Conservation (phyloP, 2,113 vertebrate genomes). For the Motacilla alba region DNA sequence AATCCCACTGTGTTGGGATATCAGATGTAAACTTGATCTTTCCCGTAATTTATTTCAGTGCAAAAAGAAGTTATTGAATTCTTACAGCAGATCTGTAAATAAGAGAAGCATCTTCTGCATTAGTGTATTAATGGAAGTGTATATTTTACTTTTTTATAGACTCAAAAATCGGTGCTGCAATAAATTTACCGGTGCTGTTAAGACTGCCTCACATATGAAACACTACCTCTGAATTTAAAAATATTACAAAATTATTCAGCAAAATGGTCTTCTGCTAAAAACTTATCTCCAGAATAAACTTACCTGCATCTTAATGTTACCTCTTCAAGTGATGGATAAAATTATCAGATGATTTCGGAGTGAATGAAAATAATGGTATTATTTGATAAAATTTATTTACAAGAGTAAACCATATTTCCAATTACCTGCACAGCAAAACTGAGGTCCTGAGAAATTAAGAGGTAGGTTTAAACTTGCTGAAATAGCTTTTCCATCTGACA, state of each 20-base stretch:
- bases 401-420: not conserved
- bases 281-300: not conserved
- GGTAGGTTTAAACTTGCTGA: not conserved
- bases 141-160: not conserved
- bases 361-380: not conserved
- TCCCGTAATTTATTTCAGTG: not conserved
- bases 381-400: not conserved
- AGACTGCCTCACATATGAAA: not conserved
- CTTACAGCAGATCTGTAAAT: not conserved
- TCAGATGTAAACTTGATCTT: not conserved
- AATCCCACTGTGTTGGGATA: accelerated
- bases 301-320: not conserved
- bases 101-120: not conserved
- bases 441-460: not conserved
- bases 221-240: not conserved
- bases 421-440: not conserved
- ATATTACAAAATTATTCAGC: not conserved
- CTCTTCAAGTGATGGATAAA: not conserved
- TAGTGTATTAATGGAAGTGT: not conserved
- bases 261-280: not conserved
- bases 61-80: not conserved
- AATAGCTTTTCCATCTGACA: not conserved
- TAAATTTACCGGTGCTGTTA: not conserved
- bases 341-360: not conserved
- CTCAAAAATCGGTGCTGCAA: not conserved